Conservation (phyloP, 1,140 invertebrate species). For the Pogonomyrmex californicus region DNA sequence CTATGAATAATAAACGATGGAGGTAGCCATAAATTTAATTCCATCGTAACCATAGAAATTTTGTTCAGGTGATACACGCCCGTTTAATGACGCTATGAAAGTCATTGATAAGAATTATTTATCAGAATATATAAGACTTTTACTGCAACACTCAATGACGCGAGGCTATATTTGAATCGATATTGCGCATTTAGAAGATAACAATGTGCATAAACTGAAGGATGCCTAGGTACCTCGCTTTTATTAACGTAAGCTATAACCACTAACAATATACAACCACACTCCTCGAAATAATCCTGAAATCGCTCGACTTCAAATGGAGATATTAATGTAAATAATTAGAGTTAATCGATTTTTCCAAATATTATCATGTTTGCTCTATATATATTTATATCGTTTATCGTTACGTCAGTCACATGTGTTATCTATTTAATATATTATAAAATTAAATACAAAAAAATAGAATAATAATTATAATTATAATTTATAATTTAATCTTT, state of each 20-base stretch:
- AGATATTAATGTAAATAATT: constrained; percentile 25
- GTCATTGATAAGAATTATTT: constrained; percentile 65
- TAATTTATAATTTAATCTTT: not conserved
- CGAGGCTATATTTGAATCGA: constrained; percentile 48
- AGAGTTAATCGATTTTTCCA: constrained; percentile 25
- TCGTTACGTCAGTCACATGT: not conserved
- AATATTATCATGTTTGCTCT: constrained; percentile 23
- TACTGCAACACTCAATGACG: constrained; percentile 48
- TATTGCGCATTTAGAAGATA: constrained; percentile 43
- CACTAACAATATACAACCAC: not conserved
- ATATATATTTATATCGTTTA: not conserved
- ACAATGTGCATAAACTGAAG: constrained; percentile 44
- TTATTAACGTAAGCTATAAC: constrained; percentile 24
- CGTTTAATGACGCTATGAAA: constrained; percentile 55
- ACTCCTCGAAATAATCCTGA: constrained; percentile 18
- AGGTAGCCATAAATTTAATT: constrained; percentile 31
- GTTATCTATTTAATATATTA: not conserved
- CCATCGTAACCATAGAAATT: constrained; percentile 11
- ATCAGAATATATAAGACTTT: constrained; percentile 53
- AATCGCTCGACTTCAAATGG: not conserved
- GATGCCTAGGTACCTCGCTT: constrained; percentile 11
- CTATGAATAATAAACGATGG: constrained; percentile 19
- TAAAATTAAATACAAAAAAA: constrained; percentile 27
- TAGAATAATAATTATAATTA: not conserved
- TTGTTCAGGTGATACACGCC: not conserved